Base-by-base conservation (phyloP, 30 jellyfish, hydroid and myxozoan genomes). In the Rhopilema esculentum region DNA sequence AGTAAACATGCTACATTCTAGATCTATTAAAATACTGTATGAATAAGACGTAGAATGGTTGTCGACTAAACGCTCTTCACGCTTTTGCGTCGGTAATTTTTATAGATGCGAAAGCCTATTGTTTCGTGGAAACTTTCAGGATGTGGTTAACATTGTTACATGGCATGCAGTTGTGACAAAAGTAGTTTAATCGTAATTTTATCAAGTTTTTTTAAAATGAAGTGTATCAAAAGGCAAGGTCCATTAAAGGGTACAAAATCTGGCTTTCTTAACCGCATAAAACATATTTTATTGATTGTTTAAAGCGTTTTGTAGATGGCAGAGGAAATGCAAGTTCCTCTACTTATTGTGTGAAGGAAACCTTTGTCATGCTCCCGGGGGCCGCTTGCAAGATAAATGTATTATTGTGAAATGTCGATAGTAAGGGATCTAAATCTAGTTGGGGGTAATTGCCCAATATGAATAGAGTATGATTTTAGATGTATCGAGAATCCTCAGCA, bases 301-400 rank as follows among this genome's bases (percentile, higher is more conserved):
- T 6, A 40, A 40, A 40, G 57, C 57, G 57, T 40, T 40, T 40
- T 40, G 57, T 40, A 12, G 57, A 40, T 6, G 57, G 28, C 40
- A 27, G 63, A 80, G 90, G 90, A 80, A 80, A 80, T 80, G 90
- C 82, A 49, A 80, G 82, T 80, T 80, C 90, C 90, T 49, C 64
- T 80, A 15, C 27, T 66, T 72, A 80, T 80, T 80, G 90, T 80
- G 28, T 80, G 25, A 0, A 0, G 25, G 90, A 80, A 65, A 80
- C 90, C 82, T 63, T 80, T 80, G 90, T 80, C 66, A 31, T 26
- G 8, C 28, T 64, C 50, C 63, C 71, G 90, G 90, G 80, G 90
- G 90, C 48, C 19, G 49, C 66, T 20, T 27, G 57, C 12, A 2
- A 40, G 9, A 28, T n/a, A 40, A 40, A 12, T 40, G 57, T 40